Conservation (phyloP, 2,888 invertebrate species). For the Oligia fasciuncula region DNA sequence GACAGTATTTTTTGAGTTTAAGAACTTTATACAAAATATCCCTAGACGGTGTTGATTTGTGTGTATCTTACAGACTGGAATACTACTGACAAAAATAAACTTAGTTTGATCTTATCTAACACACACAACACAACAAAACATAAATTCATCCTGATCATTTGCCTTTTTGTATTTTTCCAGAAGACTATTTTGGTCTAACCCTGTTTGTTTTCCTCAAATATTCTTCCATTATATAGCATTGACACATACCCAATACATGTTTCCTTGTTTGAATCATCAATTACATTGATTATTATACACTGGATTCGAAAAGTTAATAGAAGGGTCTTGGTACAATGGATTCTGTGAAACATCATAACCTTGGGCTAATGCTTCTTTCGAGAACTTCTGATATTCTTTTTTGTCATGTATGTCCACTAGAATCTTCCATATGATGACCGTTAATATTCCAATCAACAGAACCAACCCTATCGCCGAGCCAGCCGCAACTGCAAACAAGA, state of each 20-base stretch:
- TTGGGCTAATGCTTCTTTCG: constrained; percentile 69
- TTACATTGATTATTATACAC: constrained; percentile 60
- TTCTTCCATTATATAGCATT: constrained; percentile 17
- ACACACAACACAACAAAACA: not conserved
- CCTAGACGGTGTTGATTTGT: no score
- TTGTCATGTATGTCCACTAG: constrained; percentile 78
- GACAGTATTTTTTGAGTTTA: no score
- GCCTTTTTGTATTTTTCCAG: not conserved
- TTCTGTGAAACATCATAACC: constrained; percentile 76
- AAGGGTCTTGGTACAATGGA: constrained; percentile 74
- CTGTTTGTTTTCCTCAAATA: constrained; percentile 50
- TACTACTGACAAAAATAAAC: not conserved
- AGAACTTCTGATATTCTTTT: constrained; percentile 79
- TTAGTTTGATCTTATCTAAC: not conserved
- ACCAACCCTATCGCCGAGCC: constrained; percentile 77
- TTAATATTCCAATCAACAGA: constrained; percentile 80
- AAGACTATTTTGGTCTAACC: constrained; percentile 3
- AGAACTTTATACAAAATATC: no score
- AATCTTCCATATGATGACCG: constrained; percentile 81
- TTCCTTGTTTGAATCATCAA: constrained; percentile 42
- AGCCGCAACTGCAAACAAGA: constrained; percentile 75
- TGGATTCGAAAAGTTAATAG: constrained; percentile 75
- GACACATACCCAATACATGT: constrained; percentile 27
- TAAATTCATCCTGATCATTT: not conserved
- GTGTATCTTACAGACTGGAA: not conserved